Conservation (phyloP, 2,888 invertebrate genomes). For the Nephrocerus scutellatus region DNA sequence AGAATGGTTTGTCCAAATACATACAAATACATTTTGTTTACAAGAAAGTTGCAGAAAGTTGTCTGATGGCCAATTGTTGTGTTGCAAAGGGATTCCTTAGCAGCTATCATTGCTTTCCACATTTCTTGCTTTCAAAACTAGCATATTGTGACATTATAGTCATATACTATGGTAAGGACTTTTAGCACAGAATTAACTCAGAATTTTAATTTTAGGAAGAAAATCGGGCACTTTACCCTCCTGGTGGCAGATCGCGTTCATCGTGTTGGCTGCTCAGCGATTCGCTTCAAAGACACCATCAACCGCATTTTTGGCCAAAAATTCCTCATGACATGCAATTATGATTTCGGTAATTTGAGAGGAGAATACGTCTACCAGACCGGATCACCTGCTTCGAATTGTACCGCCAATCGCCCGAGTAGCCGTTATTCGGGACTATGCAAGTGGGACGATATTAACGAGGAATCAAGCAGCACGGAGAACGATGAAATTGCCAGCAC, state of each 20-base stretch:
- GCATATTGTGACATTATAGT: too few species aligned
- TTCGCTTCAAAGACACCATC: conserved; percentile 31
- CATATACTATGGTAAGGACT: too few species aligned
- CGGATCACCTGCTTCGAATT: conserved; percentile 37
- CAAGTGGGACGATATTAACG: conserved; percentile 35
- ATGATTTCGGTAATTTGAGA: conserved; percentile 41
- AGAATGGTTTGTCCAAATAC: too few species aligned
- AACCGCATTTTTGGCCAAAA: conserved; percentile 21
- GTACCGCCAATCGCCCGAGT: conserved; percentile 28
- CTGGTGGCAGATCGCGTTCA: conserved; percentile 40
- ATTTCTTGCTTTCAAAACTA: too few species aligned
- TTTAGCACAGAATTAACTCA: too few species aligned
- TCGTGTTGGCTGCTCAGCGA: conserved; percentile 41
- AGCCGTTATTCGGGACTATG: conserved; percentile 36
- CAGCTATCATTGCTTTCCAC: too few species aligned
- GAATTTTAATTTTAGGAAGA: conserved; percentile 30
- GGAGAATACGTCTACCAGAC: conserved; percentile 34
- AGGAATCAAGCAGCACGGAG: conserved; percentile 31
- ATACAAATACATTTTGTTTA: too few species aligned
- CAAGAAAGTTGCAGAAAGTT: too few species aligned
- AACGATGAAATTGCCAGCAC: conserved; percentile 27
- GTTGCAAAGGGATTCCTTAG: too few species aligned
- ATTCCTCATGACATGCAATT: conserved; percentile 43
- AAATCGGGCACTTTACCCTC: conserved; percentile 43
- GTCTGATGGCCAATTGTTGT: too few species aligned